Evolutionary conservation across 2,113 vertebrate species (phyloP).

Genomic region (Sturnus vulgaris): DNA sequence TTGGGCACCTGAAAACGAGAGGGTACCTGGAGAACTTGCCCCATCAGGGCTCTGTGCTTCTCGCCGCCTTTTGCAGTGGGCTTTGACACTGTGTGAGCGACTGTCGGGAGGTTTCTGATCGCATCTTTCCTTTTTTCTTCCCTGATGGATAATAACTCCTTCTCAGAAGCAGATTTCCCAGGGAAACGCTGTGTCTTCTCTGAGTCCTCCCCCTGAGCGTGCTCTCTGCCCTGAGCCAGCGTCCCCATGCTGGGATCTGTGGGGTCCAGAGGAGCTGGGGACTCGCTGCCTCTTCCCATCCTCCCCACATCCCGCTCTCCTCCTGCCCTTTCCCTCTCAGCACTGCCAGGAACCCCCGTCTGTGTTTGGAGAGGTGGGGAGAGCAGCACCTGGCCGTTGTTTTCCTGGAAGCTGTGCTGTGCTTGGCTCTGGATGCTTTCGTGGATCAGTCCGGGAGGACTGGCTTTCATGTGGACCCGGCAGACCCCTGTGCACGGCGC

Average conservation of each 20-base stretch:
- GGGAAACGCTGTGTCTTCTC: neutral
- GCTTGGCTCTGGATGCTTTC: neutral
- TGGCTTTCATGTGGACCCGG: neutral
- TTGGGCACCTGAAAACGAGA: slow-evolving; percentile 43
- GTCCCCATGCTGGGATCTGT: neutral
- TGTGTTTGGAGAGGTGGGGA: neutral
- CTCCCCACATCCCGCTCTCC: neutral
- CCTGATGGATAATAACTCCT: neutral
- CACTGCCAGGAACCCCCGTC: rapidly evolving
- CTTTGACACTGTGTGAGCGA: neutral
- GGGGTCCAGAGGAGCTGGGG: neutral
- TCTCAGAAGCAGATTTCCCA: neutral
- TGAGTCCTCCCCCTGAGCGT: rapidly evolving
- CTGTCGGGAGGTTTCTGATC: neutral
- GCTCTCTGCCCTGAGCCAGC: neutral
- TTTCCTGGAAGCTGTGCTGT: rapidly evolving
- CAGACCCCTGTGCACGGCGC: neutral
- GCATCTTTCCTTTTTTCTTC: neutral
- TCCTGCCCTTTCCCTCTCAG: rapidly evolving
- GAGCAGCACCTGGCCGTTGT: rapidly evolving
- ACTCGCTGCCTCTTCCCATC: rapidly evolving
- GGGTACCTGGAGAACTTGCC: slow-evolving; percentile 8
- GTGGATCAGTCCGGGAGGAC: neutral
- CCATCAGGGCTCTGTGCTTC: neutral
- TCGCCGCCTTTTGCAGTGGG: neutral